Evolutionary conservation across 2,888 invertebrate species (phyloP).

Genomic region (Sinodicranocentrus sp.): DNA sequence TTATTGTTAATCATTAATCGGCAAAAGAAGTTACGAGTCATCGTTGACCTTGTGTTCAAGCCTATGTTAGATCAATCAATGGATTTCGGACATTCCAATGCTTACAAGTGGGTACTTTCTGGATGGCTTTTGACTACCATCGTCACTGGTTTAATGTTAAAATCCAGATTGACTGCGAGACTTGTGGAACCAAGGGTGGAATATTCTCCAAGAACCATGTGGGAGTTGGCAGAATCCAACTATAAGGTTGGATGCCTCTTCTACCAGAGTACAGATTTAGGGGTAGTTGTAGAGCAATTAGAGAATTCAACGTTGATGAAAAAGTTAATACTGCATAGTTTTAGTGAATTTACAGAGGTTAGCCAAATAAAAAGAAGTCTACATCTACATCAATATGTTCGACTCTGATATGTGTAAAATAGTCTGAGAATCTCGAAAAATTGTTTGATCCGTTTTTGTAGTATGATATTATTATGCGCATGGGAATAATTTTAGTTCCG

Average conservation of each 20-base stretch:
- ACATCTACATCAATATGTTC: no score
- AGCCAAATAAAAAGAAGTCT: no score
- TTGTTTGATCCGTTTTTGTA: no score
- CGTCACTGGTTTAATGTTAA: not conserved
- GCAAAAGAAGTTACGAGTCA: not conserved
- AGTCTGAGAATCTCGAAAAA: no score
- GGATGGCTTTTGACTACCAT: not conserved
- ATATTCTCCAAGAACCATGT: slow-evolving; percentile 5
- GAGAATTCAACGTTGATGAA: not conserved
- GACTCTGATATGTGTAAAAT: no score
- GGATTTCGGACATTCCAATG: not conserved
- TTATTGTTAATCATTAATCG: not conserved
- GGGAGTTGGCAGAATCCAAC: slow-evolving; percentile 1
- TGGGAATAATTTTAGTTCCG: no score
- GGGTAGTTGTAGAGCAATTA: not conserved
- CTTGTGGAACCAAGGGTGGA: not conserved
- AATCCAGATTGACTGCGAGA: slow-evolving; percentile 1
- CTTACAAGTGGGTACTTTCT: not conserved
- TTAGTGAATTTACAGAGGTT: no score
- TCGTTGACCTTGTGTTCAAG: not conserved
- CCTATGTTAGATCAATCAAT: slow-evolving; percentile 19
- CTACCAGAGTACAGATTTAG: not conserved
- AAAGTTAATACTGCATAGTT: no score
- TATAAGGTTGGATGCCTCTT: slow-evolving; percentile 11
- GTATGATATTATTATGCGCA: no score